Evolutionary conservation across 2,113 vertebrate species (phyloP).

Genomic region (Stegastes partitus): DNA sequence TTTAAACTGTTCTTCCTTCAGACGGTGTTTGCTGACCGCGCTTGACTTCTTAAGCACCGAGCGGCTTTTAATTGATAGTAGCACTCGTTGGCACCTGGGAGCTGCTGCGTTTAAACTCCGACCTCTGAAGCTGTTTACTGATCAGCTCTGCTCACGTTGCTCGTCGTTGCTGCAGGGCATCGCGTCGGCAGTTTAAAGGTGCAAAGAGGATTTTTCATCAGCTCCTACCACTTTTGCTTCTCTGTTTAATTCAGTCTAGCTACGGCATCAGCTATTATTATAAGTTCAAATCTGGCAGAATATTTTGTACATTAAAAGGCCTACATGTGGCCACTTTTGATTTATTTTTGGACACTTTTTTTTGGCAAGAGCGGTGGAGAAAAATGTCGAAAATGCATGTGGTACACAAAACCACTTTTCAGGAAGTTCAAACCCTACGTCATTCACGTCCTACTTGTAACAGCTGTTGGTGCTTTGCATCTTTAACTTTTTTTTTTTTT

Average conservation of each 20-base stretch:
- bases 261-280: background rate
- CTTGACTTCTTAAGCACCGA: conserved; percentile 13
- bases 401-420: conserved; percentile 25
- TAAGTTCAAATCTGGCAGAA: background rate
- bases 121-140: conserved; percentile 25
- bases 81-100: conserved; percentile 18
- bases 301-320: conserved; percentile 4
- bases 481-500: background rate
- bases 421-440: background rate
- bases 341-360: too few relatives aligned
- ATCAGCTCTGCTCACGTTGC: conserved; percentile 7
- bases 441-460: background rate
- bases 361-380: too few relatives aligned
- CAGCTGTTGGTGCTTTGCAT: background rate
- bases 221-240: background rate
- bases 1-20: conserved; percentile 9
- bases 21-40: conserved; percentile 34
- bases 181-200: conserved; percentile 6
- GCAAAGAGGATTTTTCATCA: conserved; percentile 24
- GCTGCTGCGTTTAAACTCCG: conserved; percentile 7
- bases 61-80: conserved; percentile 29
- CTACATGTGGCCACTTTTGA: conserved; percentile 19
- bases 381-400: too few relatives aligned
- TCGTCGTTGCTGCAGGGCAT: conserved; percentile 7
- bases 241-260: background rate